Base-by-base conservation (phyloP, 2,888 invertebrate genomes). In the Malachius bipustulatus region DNA sequence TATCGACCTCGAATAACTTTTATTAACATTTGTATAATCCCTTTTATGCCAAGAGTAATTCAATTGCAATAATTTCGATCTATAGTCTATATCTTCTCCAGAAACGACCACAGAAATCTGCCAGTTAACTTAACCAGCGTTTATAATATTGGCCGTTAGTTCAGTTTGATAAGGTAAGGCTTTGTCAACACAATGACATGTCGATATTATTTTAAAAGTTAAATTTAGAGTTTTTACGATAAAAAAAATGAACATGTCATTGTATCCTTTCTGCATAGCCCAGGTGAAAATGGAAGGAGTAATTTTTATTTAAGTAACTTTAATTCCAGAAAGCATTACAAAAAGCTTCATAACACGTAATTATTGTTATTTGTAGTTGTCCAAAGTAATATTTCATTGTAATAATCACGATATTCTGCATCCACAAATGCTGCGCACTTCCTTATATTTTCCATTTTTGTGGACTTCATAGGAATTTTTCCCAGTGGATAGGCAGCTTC, bases 401-500 rank as follows among this genome's bases (percentile, higher is more conserved):
- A 19, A 19, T 19, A 8, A 8, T 19, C 24, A 19, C n/a, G 24
- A 19, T 19, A 19, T 8, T 19, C 24, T 19, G 24, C 24, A 19
- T 19, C 24, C 24, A 19, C 24, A 19, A 19, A 19, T 19, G 24
- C 24, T 19, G 24, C 24, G n/a, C 24, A 19, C n/a, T 19, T 19
- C 24, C n/a, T 19, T 19, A 19, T 19, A 19, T 19, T 19, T 19
- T 19, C 24, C 24, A 19, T 19, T 19, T 19, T 19, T 19, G 24
- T 19, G 6, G 24, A 19, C 24, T 19, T 19, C 24, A 19, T 19
- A 19, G 6, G 24, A 19, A 19, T n/a, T 19, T 19, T 19, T n/a
- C n/a, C 24, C n/a, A 19, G n/a, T 19, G 24, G 24, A 19, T 19
- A 19, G 24, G 24, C 24, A 19, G 24, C 24, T 19, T 19, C n/a